These are phyloP conservation scores for Chiloscyllium punctatum DNA, from an alignment of 2,797 vertebrate species.

Conservation along the genomic window DNA sequence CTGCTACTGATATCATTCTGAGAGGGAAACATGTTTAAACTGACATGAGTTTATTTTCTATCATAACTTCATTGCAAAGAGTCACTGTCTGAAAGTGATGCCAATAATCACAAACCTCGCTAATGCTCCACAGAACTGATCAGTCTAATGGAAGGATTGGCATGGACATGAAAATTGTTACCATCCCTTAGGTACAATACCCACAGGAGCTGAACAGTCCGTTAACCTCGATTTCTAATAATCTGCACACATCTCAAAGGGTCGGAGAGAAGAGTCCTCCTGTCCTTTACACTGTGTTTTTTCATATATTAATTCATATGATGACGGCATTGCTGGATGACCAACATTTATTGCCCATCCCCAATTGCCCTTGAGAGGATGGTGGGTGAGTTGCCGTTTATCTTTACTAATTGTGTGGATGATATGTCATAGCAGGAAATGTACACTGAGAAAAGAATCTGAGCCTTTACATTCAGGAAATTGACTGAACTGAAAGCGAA, in stretches of 20 bases:
- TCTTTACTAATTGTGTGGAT: background rate
- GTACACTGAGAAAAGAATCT: background rate
- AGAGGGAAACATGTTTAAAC: background rate
- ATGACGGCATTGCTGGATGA: too few species aligned
- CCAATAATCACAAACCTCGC: background rate
- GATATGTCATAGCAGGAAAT: background rate
- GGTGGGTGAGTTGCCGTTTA: too few species aligned
- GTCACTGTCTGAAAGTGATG: background rate
- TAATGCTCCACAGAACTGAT: background rate
- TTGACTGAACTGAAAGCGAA: background rate
- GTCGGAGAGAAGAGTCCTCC: background rate
- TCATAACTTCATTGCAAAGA: background rate
- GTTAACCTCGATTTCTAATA: background rate
- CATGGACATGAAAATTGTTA: background rate
- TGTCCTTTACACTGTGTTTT: background rate
- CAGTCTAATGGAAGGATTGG: background rate
- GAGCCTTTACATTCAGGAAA: background rate
- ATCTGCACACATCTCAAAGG: background rate
- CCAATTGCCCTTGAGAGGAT: too few species aligned
- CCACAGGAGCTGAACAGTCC: background rate
- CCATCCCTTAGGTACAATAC: background rate
- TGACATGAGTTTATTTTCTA: background rate
- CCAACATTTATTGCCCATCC: too few species aligned
- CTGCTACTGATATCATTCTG: background rate
- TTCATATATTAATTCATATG: too few species aligned